Conservation (phyloP, 1,140 invertebrate genomes). For the Aphaenogaster ashmeadi region DNA sequence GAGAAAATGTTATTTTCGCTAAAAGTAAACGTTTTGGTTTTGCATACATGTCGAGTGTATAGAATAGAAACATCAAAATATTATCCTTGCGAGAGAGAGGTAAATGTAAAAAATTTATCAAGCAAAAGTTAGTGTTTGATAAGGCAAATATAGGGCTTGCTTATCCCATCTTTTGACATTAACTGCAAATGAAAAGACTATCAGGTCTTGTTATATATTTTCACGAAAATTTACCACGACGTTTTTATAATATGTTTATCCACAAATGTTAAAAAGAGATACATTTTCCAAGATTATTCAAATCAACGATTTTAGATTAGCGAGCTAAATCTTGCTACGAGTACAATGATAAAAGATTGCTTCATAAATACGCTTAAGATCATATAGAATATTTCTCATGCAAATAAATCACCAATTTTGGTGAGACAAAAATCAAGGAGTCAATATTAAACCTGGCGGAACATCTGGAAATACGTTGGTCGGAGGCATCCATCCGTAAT, state of each 20-base stretch:
- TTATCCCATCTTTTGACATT: neutral
- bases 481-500: constrained; percentile 97
- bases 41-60: neutral
- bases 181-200: neutral
- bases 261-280: neutral
- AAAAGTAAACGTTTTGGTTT: neutral
- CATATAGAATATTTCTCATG: neutral
- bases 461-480: constrained; percentile 91
- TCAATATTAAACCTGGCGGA: constrained; percentile 88
- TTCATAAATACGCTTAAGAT: neutral
- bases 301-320: neutral
- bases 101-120: too few species aligned
- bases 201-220: neutral
- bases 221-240: too few species aligned
- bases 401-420: neutral
- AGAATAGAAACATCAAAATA: neutral
- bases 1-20: neutral
- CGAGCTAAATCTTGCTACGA: neutral
- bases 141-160: neutral
- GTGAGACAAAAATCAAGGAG: neutral
- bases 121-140: neutral
- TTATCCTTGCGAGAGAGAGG: too few species aligned
- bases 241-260: neutral
- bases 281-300: neutral
- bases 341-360: neutral